These are phyloP conservation scores for Peromyscus maniculatus DNA, from an alignment of 2,113 vertebrate genomes.

Conservation along the genomic window DNA sequence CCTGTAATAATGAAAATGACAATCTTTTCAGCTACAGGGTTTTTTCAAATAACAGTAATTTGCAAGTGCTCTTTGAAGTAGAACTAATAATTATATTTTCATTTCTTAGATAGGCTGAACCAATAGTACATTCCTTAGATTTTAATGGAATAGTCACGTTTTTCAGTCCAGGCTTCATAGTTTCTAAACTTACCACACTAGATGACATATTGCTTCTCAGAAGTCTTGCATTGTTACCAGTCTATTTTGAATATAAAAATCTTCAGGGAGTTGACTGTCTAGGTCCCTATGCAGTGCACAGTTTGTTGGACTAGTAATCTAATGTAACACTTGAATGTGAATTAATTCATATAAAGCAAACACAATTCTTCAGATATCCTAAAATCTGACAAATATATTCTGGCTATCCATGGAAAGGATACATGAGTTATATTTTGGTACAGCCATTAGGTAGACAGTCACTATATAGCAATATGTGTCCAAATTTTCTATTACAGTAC, in stretches of 20 bases:
- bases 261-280: not conserved
- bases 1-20: constrained; percentile 51
- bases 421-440: fast-evolving
- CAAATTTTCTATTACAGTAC: not conserved
- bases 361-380: too few species aligned
- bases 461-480: not conserved
- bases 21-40: constrained; percentile 48
- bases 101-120: constrained; percentile 23
- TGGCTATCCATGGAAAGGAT: not conserved
- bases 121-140: constrained; percentile 32
- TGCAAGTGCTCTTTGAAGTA: constrained; percentile 62
- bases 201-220: not conserved
- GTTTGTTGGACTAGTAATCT: too few species aligned
- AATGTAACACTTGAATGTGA: not conserved
- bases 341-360: not conserved
- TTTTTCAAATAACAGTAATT: constrained; percentile 69
- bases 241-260: not conserved
- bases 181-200: not conserved
- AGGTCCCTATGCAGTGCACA: not conserved
- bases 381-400: not conserved
- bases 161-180: not conserved
- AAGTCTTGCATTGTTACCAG: not conserved
- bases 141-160: constrained; percentile 32
- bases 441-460: not conserved
- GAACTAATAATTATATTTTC: constrained; percentile 63